Percentiles rank a stretch among this genome's conserved stretches.
phyloP scores from a whole-genome alignment of 2,113 vertebrate genomes.

The Vulpes lagopus region DNA sequence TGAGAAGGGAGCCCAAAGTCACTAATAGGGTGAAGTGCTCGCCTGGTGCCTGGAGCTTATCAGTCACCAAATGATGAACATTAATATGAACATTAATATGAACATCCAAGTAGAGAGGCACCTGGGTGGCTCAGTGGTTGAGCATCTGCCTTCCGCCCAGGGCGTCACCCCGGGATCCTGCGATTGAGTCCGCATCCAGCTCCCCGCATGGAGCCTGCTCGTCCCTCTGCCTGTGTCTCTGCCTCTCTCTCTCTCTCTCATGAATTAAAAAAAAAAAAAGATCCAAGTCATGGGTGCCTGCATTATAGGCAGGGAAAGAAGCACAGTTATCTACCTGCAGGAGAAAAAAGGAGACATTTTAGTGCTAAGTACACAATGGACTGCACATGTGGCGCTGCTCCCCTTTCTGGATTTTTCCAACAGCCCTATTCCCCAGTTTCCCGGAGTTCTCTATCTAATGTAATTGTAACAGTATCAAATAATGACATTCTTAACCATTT shows the following conservation, averaged over 20 bases:
- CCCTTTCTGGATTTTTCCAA: not conserved
- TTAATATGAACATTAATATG: not conserved
- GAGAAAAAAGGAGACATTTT: not conserved
- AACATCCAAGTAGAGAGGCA: too few relatives aligned
- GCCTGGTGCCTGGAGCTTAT: not conserved
- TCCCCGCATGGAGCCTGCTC: too few relatives aligned
- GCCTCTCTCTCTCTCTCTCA: too few relatives aligned
- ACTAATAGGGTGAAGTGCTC: not conserved
- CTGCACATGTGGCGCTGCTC: fast-evolving
- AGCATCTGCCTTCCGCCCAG: too few relatives aligned
- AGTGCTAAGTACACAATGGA: not conserved
- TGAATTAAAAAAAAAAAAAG: not conserved
- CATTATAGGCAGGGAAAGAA: not conserved
- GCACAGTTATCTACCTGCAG: not conserved
- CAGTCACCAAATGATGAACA: not conserved
- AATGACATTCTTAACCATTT: conserved; percentile 18
- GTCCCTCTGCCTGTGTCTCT: too few relatives aligned
- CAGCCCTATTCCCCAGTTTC: not conserved
- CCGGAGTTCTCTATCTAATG: not conserved
- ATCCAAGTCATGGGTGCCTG: not conserved
- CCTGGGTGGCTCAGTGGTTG: too few relatives aligned
- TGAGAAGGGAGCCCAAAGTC: not conserved
- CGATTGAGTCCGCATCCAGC: too few relatives aligned
- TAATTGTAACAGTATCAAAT: conserved; percentile 18
- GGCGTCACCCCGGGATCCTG: too few relatives aligned